These are phyloP conservation scores for Eurois occulta DNA, from an alignment of 2,888 invertebrate genomes.

Conservation along the genomic window DNA sequence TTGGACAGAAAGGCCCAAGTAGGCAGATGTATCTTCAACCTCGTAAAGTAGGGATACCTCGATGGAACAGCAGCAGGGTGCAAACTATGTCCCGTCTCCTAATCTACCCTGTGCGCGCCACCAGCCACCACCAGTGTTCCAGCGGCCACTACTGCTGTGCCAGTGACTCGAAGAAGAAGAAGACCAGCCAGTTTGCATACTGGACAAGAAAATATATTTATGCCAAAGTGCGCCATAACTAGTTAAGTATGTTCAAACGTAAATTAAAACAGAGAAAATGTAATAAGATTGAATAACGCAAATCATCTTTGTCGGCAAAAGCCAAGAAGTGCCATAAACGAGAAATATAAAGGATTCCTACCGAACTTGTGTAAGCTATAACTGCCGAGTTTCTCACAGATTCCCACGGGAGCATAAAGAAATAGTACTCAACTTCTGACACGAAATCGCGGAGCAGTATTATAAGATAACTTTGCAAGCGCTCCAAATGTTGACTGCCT, in stretches of 20 bases:
- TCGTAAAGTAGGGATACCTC: neutral
- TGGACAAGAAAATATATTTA: neutral
- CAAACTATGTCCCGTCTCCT: neutral
- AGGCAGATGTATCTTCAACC: neutral
- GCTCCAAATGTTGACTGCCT: constrained; percentile 15
- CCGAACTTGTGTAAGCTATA: constrained; percentile 31
- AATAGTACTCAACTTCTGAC: constrained; percentile 51
- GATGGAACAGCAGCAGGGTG: neutral
- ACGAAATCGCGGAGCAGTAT: constrained; percentile 28
- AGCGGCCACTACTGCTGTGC: neutral
- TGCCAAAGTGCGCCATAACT: neutral
- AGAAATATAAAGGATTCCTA: constrained; percentile 35
- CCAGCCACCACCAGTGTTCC: too few relatives aligned
- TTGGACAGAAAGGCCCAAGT: neutral
- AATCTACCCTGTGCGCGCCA: neutral
- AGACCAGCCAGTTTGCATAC: neutral
- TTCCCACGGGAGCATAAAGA: constrained; percentile 45
- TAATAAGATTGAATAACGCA: neutral
- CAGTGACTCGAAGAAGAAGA: neutral
- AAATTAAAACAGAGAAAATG: neutral
- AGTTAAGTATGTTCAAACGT: neutral
- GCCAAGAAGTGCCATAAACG: constrained; percentile 48
- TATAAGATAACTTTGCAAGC: constrained; percentile 42
- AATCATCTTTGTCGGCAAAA: constrained; percentile 12
- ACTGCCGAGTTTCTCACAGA: constrained; percentile 16